Evolutionary conservation across 1,140 invertebrate genomes (phyloP).

Genomic region (Hirudo medicinalis): DNA sequence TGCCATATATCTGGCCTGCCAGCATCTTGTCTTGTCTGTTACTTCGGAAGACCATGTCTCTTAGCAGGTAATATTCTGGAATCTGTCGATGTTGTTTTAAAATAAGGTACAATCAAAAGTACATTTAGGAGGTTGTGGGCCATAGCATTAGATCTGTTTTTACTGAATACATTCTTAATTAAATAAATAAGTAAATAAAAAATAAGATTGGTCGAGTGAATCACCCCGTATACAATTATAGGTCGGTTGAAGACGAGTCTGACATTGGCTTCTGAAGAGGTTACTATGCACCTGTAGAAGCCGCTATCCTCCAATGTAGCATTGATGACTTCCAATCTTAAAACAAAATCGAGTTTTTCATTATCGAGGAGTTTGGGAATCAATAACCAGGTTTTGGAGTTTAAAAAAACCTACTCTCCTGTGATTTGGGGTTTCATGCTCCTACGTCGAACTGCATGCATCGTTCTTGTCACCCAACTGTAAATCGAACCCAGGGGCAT

Average conservation of each 20-base stretch:
- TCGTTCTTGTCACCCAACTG: not conserved
- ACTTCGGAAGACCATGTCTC: not conserved
- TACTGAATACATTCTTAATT: too few relatives aligned
- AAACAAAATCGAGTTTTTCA: not conserved
- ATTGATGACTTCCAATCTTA: slow-evolving; percentile 3
- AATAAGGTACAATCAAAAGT: too few relatives aligned
- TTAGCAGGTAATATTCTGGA: not conserved
- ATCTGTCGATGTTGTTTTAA: not conserved
- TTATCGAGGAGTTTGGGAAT: not conserved
- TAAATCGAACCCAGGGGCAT: not conserved
- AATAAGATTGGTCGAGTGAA: too few relatives aligned
- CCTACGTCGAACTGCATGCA: not conserved
- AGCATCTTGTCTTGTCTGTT: not conserved
- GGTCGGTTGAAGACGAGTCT: not conserved
- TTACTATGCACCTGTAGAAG: not conserved
- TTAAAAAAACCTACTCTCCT: not conserved
- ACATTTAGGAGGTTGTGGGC: too few relatives aligned
- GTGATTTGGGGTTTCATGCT: not conserved
- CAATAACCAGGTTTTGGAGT: not conserved
- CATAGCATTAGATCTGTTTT: too few relatives aligned
- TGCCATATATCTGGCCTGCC: not conserved
- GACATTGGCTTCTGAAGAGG: not conserved
- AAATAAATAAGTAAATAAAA: too few relatives aligned
- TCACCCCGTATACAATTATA: slow-evolving; percentile 1
- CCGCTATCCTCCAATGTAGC: slow-evolving; percentile 3